Percentiles rank a stretch among this genome's conserved stretches.
phyloP scores from a whole-genome alignment of 53 echinoderm and acorn worm species.

The Holothuria scabra region DNA sequence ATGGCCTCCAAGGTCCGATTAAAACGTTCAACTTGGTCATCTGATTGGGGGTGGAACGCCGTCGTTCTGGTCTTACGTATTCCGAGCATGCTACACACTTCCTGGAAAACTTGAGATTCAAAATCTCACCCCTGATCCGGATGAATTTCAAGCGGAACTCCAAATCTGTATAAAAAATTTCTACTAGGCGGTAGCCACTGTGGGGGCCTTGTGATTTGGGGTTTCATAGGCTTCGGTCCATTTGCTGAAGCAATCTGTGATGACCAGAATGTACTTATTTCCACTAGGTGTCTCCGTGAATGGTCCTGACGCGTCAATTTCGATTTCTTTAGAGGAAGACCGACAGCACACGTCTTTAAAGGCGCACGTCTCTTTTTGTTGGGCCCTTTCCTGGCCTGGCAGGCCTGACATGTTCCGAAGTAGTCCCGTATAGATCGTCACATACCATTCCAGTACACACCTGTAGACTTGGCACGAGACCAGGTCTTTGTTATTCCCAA shows the following conservation, averaged over 20 bases:
- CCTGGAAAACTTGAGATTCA: constrained; percentile 48
- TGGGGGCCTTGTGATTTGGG: neutral
- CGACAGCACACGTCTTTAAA: constrained; percentile 9
- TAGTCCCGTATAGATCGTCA: constrained; percentile 43
- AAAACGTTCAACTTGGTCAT: neutral
- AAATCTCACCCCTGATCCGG: constrained; percentile 56
- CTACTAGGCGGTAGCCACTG: neutral
- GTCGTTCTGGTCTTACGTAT: neutral
- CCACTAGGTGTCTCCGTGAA: constrained; percentile 38
- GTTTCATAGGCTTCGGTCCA: constrained; percentile 2
- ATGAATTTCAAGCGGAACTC: constrained; percentile 41
- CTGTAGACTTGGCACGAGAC: constrained; percentile 5
- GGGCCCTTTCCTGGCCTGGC: constrained; percentile 56
- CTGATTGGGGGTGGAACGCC: neutral
- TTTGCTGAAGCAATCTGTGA: constrained; percentile 53
- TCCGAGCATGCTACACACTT: constrained; percentile 24
- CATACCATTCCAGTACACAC: constrained; percentile 67
- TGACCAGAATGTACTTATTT: constrained; percentile 54
- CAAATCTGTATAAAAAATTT: constrained; percentile 12
- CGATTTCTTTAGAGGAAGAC: constrained; percentile 43
- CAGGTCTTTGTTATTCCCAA: constrained; percentile 67
- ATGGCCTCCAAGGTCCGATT: neutral
- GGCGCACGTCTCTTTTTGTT: constrained; percentile 47
- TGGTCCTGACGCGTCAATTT: constrained; percentile 60
- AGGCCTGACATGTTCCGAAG: constrained; percentile 49